Base-by-base conservation (phyloP, 2,797 vertebrate genomes). In the Falco berigora region DNA sequence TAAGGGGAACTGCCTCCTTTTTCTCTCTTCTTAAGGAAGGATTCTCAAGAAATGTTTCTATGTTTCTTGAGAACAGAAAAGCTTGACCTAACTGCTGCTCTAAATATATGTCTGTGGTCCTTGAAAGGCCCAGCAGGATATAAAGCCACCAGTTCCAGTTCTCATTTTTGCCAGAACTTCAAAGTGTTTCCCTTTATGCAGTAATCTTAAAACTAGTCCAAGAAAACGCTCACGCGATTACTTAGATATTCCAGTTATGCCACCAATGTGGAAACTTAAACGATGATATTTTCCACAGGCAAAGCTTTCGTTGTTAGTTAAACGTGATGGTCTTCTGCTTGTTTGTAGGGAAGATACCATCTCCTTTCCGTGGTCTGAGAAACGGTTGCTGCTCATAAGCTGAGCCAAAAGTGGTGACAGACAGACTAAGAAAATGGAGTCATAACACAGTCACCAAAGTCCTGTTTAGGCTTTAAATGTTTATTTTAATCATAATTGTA, bases 191-290 rank as follows among this genome's bases (percentile, higher is more conserved):
- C 93, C 94, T 95, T 93, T 80, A 93, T 92, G 89, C 58, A 88
- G 73, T 94, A 96, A 92, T 91, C 87, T 75, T 67, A 88, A 90
- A 90, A 67, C 36, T 74, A 73, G 92, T 95, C 95, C 96, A 97
- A 96, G 94, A 82, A 94, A 95, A 84, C 50, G 47, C 44, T 85
- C 67, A 92, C 28, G 5, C 69, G 2, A 82, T 94, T 94, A 94
- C 96, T 94, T 94, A 90, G 50, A 90, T 94, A 97, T 97, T 97
- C 96, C 94, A 91, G 66, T 91, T 94, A 76, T 95, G 95, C 91
- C 89, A 95, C 94, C 91, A 92, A 12, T 88, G 82, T 64, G 90
- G 94, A 96, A 97, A 97, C 52, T 88, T 90, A 46, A 91, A 83
- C 80, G 49, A 71, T 79, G 61, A 10, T 80, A 76, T 90, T 95